Base-by-base conservation (phyloP, 2,113 vertebrate species). In the Columbina picui region DNA sequence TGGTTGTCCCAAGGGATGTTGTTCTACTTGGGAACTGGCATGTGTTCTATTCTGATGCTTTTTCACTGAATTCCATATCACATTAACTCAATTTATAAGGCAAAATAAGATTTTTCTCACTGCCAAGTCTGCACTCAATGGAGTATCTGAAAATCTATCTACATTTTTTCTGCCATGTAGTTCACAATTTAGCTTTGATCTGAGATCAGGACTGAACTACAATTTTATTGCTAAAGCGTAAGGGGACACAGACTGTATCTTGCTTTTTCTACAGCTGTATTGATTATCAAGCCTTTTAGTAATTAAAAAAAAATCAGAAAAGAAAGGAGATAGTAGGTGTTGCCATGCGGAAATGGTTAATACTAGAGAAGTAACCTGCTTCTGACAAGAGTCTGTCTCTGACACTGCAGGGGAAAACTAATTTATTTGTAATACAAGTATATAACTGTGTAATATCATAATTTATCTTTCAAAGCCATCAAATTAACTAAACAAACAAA, bases 171-270 rank as follows among this genome's bases (percentile, higher is more conserved):
- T 77, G 68, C 84, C 57, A 36, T 60, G 8, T 60, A 78, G 39
- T 85, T 95, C 60, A 81, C 87, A 88, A 77, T 17, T 79, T 82
- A 57, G 53, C 47, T 90, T 94, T 88, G 69, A 80, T 77, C 63
- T 89, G 67, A 95, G 79, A 91, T 85, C 53, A 50, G 91, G 73
- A 69, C 34, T 6, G 4, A 86, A 85, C 86, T 85, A 34, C 21
- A 93, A 45, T 92, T 89, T 94, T 82, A 89, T 76, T 96, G 29
- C 65, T 89, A 78, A n/a, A 61, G 45, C 23, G 34, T 85, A 73
- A 73, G 60, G 77, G 20, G 12, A 89, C 27, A 84, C 61, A 87
- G 49, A 49, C 6, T 92, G 10, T 75, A 73, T 83, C 76, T 73
- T 65, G 47, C 4, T 65, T 96, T 65, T 83, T 61, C 67, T 87